Conservation (phyloP, 2,113 vertebrate genomes). For the Narcine bancroftii region DNA sequence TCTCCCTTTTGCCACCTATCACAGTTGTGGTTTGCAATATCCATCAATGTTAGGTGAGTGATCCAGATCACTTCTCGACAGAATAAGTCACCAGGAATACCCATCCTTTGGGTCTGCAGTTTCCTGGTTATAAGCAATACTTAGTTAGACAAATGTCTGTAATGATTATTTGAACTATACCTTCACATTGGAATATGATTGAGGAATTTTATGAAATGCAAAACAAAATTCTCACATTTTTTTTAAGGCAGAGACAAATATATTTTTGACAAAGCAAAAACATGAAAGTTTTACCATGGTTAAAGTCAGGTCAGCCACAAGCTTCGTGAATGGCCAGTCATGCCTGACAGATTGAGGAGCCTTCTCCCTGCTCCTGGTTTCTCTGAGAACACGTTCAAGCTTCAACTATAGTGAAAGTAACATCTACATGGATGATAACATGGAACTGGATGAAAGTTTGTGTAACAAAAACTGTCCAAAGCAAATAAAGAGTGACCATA, state of each 20-base stretch:
- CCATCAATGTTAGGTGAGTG: neutral
- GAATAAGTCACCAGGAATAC: neutral
- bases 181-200: neutral
- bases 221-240: neutral
- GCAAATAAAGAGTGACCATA: neutral
- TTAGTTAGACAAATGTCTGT: neutral
- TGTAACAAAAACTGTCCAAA: neutral
- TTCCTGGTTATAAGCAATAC: neutral
- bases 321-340: too few relatives aligned
- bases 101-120: neutral
- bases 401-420: neutral
- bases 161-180: neutral
- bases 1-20: too few relatives aligned
- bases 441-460: neutral
- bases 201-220: neutral
- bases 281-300: too few relatives aligned
- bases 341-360: too few relatives aligned
- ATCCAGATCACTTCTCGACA: neutral
- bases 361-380: too few relatives aligned
- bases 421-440: neutral
- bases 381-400: neutral
- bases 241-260: too few relatives aligned
- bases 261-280: too few relatives aligned
- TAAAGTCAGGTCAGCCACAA: too few relatives aligned
- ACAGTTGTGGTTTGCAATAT: neutral